Conservation (phyloP, 2,113 vertebrate genomes). For the Xiphophorus maculatus region DNA sequence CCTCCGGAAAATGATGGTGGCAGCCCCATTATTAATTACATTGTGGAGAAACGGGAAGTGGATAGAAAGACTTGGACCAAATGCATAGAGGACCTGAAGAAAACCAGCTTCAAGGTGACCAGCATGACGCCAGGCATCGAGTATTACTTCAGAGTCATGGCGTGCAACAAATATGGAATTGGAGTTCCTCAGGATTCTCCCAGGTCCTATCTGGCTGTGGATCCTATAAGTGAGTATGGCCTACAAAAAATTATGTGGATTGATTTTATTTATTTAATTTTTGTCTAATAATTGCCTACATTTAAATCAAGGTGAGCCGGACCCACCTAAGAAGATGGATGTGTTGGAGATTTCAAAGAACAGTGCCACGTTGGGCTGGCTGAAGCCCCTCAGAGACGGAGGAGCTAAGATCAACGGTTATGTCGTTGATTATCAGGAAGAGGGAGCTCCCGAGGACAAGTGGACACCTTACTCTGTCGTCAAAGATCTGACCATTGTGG, state of each 20-base stretch:
- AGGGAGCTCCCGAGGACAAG: slow-evolving; percentile 85
- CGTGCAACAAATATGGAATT: slow-evolving; percentile 95
- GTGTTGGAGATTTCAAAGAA: slow-evolving; percentile 94
- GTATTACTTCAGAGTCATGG: slow-evolving; percentile 95
- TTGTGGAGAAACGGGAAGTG: slow-evolving; percentile 94
- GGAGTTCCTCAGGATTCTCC: slow-evolving; percentile 92
- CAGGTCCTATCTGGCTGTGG: slow-evolving; percentile 89
- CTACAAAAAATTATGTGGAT: neutral
- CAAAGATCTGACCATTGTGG: slow-evolving; percentile 94
- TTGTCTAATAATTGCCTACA: slow-evolving; percentile 2
- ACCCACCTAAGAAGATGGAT: slow-evolving; percentile 97
- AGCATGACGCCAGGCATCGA: slow-evolving; percentile 90
- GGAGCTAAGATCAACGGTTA: slow-evolving; percentile 97
- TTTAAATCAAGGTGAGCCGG: slow-evolving; percentile 87
- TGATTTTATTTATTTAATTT: neutral
- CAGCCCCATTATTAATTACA: slow-evolving; percentile 90
- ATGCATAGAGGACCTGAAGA: slow-evolving; percentile 89
- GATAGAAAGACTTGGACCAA: slow-evolving; percentile 96
- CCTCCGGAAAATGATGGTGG: slow-evolving; percentile 98
- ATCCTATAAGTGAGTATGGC: slow-evolving; percentile 90
- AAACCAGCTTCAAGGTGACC: slow-evolving; percentile 92
- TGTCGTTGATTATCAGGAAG: slow-evolving; percentile 91
- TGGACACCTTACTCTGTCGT: slow-evolving; percentile 97
- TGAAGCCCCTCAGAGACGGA: slow-evolving; percentile 93
- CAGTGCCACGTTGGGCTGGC: slow-evolving; percentile 91